Evolutionary conservation across 2,888 invertebrate species (phyloP).

Genomic region (Aspidiotus destructor): DNA sequence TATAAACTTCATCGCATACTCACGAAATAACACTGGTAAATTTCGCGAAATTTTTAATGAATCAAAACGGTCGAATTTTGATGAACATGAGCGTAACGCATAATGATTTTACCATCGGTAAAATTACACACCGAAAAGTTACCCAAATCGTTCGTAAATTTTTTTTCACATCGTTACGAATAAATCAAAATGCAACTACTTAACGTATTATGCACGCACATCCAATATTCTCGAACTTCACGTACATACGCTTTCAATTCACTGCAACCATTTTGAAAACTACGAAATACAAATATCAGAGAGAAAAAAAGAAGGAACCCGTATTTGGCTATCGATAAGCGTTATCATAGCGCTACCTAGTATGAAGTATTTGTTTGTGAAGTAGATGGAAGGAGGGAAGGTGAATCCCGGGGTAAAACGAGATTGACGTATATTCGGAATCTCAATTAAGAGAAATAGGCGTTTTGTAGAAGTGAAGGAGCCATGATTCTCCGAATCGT

Average conservation of each 20-base stretch:
- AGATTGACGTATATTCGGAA: too few species aligned
- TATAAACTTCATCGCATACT: conserved; percentile 1
- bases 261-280: conserved; percentile 30
- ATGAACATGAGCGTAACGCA: conserved; percentile 1
- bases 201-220: conserved; percentile 17
- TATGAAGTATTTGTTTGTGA: too few species aligned
- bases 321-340: too few species aligned
- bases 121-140: background rate
- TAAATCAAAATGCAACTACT: background rate
- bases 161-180: background rate
- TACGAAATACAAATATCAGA: conserved; percentile 9
- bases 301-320: conserved; percentile 11
- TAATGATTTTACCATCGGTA: background rate
- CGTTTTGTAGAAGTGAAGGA: too few species aligned
- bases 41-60: conserved; percentile 24
- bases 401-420: too few species aligned
- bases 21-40: conserved; percentile 15
- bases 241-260: conserved; percentile 29
- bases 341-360: too few species aligned
- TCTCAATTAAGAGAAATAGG: too few species aligned
- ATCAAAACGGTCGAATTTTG: conserved; percentile 14
- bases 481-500: too few species aligned
- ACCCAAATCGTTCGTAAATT: background rate
- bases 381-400: too few species aligned
- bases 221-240: conserved; percentile 8